A percentile compares a stretch with the other conserved stretches of the same genome.
These are phyloP conservation scores for Fabriciana adippe DNA, from an alignment of 2,888 invertebrate species.

Conservation along the genomic window DNA sequence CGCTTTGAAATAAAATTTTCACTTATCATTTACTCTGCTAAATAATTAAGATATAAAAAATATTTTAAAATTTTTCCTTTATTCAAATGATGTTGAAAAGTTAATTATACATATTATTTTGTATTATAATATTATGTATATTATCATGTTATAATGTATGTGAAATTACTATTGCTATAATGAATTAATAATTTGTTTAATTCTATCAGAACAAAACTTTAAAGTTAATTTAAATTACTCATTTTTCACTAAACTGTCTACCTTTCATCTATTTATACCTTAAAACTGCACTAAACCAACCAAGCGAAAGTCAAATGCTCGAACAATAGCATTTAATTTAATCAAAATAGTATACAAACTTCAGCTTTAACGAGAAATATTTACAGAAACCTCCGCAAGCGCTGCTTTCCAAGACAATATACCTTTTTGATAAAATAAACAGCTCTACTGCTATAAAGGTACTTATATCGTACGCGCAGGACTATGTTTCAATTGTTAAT, in stretches of 20 bases:
- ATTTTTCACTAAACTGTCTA: no score
- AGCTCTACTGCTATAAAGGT: slow-evolving; percentile 1
- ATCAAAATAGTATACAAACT: slow-evolving; percentile 15
- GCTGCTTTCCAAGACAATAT: not conserved
- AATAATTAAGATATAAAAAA: not conserved
- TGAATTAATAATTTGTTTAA: no score
- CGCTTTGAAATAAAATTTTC: slow-evolving; percentile 25
- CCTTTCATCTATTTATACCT: not conserved
- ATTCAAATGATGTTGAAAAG: not conserved
- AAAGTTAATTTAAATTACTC: no score
- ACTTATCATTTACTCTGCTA: slow-evolving; percentile 21
- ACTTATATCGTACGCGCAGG: not conserved
- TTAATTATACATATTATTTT: no score
- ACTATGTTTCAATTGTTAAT: not conserved
- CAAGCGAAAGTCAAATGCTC: slow-evolving; percentile 1
- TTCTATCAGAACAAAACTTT: no score
- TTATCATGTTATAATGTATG: no score
- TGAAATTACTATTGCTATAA: no score
- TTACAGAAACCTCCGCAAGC: slow-evolving; percentile 13
- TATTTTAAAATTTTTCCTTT: no score
- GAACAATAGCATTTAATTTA: slow-evolving; percentile 5
- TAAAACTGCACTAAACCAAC: not conserved
- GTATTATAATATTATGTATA: no score
- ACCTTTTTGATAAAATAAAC: slow-evolving; percentile 15
- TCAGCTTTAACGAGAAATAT: slow-evolving; percentile 14